Percentiles rank a stretch among this genome's conserved stretches.
These are phyloP conservation scores for Dichetophora obliterata DNA, from an alignment of 2,888 invertebrate genomes.

Conservation along the genomic window DNA sequence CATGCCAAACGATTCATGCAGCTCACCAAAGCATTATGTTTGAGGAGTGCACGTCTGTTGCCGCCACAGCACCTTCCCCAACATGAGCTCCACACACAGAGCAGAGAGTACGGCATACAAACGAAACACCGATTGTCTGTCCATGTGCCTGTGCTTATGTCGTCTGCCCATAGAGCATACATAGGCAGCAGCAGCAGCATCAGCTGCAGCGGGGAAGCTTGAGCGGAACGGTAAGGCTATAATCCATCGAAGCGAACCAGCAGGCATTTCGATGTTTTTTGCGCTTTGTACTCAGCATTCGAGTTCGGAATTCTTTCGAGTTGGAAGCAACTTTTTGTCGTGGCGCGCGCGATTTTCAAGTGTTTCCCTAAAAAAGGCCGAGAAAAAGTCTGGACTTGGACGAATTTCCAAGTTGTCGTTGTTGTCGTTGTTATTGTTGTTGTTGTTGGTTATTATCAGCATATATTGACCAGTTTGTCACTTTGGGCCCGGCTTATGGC, in stretches of 20 bases:
- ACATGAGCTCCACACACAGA: constrained; percentile 27
- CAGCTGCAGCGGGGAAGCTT: constrained; percentile 40
- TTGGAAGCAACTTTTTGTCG: constrained; percentile 67
- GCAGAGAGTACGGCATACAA: not conserved
- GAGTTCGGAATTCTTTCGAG: constrained; percentile 70
- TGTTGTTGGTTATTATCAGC: constrained; percentile 3
- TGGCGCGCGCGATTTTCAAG: constrained; percentile 34
- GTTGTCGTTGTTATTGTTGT: constrained; percentile 6
- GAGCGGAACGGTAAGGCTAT: not conserved
- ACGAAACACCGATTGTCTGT: not conserved
- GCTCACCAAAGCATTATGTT: not conserved
- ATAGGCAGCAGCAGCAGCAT: constrained; percentile 38
- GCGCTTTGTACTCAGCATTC: constrained; percentile 67
- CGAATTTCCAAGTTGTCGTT: not conserved
- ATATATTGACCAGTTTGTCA: constrained; percentile 8
- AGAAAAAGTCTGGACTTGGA: constrained; percentile 9
- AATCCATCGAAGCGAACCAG: constrained; percentile 45
- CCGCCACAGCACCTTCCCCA: not conserved
- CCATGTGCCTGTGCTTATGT: constrained; percentile 44
- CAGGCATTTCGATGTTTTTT: constrained; percentile 68
- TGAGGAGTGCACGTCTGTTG: not conserved
- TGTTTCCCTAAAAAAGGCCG: constrained; percentile 22
- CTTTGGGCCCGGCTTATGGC: constrained; percentile 18
- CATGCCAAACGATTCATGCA: not conserved
- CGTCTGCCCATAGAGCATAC: constrained; percentile 33